Conservation (phyloP, 2,113 vertebrate species). For the Eurypyga helias region DNA sequence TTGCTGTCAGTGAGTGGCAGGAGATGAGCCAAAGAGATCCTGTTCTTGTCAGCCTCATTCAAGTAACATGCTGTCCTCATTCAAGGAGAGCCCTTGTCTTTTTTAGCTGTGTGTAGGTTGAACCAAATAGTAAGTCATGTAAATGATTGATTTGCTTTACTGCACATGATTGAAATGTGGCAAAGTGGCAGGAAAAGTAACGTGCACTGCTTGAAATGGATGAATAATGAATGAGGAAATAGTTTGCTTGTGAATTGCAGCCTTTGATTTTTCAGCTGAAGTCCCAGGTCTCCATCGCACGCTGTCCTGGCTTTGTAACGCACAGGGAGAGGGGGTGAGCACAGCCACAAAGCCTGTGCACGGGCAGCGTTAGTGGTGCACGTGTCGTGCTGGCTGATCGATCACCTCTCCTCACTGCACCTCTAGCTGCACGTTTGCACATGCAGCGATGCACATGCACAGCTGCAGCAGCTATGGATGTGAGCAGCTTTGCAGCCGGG, state of each 20-base stretch:
- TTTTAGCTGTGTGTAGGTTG: conserved; percentile 51
- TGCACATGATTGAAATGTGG: not conserved
- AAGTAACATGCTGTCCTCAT: conserved; percentile 37
- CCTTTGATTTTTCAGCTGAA: not conserved
- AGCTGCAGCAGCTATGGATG: not conserved
- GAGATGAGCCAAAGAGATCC: conserved; percentile 59
- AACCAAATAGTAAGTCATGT: not conserved
- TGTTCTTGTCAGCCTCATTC: conserved; percentile 44
- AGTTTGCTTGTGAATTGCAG: not conserved
- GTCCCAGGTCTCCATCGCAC: not conserved
- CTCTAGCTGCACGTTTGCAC: not conserved
- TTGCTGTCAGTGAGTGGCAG: conserved; percentile 50
- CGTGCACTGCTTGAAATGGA: not conserved
- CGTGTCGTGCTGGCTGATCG: rapidly evolving
- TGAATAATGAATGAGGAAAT: not conserved
- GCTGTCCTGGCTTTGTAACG: not conserved
- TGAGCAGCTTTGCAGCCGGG: not conserved
- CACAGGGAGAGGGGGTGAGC: not conserved
- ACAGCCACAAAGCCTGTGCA: rapidly evolving
- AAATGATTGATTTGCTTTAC: conserved; percentile 34
- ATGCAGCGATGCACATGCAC: not conserved
- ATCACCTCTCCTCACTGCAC: not conserved
- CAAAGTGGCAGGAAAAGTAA: not conserved
- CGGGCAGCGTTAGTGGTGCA: rapidly evolving
- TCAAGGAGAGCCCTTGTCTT: conserved; percentile 50